phyloP scores from a whole-genome alignment of 2,113 vertebrate genomes.

The Petrocephalus zakoni region DNA sequence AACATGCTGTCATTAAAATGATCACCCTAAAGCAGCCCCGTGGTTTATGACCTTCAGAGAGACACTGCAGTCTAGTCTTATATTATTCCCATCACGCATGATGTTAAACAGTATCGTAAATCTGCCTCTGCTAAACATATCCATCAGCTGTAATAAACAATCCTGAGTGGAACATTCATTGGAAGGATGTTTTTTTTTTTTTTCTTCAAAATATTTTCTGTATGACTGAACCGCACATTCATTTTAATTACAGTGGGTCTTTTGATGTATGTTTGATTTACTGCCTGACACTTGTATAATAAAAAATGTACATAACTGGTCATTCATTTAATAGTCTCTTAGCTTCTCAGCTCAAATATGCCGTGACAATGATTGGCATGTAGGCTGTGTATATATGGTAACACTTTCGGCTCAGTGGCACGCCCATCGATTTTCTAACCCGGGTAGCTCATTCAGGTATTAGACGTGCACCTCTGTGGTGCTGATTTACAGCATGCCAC shows the following conservation, averaged over 20 bases:
- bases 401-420: background rate
- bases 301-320: background rate
- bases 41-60: constrained; percentile 11
- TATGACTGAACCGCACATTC: background rate
- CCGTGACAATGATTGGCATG: background rate
- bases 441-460: background rate
- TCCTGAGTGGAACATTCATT: background rate
- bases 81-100: background rate
- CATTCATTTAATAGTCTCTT: background rate
- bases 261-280: constrained; percentile 3
- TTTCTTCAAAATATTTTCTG: background rate
- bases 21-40: background rate
- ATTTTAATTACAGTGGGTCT: background rate
- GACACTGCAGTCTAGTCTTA: background rate
- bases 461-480: background rate
- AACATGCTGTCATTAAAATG: constrained; percentile 3
- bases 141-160: background rate
- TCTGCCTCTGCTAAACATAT: background rate
- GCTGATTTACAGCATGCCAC: background rate
- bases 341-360: background rate
- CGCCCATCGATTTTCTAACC: background rate
- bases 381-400: background rate
- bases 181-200: no score
- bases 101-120: constrained; percentile 6
- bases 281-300: background rate